Base-by-base conservation (phyloP, 1,140 invertebrate species). In the Cotesia typhae region DNA sequence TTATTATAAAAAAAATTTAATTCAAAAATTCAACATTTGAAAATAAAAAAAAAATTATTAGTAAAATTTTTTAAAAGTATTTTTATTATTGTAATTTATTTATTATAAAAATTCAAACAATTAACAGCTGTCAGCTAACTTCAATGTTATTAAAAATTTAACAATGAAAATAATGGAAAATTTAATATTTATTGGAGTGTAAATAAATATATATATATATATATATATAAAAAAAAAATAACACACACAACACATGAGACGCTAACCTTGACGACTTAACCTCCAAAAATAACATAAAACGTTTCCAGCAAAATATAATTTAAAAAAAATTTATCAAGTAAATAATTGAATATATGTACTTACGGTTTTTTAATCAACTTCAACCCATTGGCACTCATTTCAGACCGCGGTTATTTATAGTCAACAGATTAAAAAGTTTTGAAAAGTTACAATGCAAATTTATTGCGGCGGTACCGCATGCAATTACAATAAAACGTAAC, bases 281-380 rank as follows among this genome's bases (percentile, higher is more conserved):
- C 64, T 51, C 41, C 51, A 52, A 53, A 14, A 4, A 67, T 57
- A 20, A 37, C 47, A 28, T 35, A 61, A 67, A 28, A 28, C 28
- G 28, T 28, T 10, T 47, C 41, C 41, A 3, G 9, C 6, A 47
- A 41, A 47, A 47, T 2, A 7, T 47, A 47, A 47, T n/a, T 35
- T 28, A 35, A 51, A 64, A 67, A 52, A 28, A 36, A 61, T 28
- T 28, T 28, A 28, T 28, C 28, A 61, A 47, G 38, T 14, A n/a
- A 4, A 51, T 63, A 37, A 38, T 28, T 28, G 28, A 28, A 28
- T 28, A 28, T 28, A 28, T 10, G 4, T 64, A 83, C 80, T 82
- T 65, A 83, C 83, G 70, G 47, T 77, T 83, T 83, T 65, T 83
- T 83, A 6, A 80, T 59, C 4, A 81, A 70, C 71, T 79, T 81